These are phyloP conservation scores for Vireo altiloquus DNA, from an alignment of 2,113 vertebrate genomes.

Conservation along the genomic window DNA sequence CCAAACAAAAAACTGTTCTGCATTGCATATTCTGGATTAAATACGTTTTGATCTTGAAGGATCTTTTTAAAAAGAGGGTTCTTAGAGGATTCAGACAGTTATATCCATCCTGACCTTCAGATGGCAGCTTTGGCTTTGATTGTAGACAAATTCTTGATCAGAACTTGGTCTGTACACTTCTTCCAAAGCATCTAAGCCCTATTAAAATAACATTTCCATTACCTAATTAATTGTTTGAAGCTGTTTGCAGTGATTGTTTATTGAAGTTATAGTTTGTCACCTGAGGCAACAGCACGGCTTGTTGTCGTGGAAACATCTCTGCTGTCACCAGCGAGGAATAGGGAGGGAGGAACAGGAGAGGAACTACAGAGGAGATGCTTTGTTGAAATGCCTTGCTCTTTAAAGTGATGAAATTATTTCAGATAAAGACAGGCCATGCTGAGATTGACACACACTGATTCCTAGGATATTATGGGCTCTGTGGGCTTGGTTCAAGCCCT, in stretches of 20 bases:
- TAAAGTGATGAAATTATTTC: conserved; percentile 5
- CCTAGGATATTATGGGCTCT: neutral
- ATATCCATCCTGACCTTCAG: neutral
- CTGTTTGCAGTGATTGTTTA: conserved; percentile 32
- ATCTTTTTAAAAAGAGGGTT: neutral
- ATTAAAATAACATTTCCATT: conserved; percentile 48
- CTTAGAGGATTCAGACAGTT: neutral
- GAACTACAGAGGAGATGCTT: neutral
- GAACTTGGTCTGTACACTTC: neutral
- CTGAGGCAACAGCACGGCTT: conserved; percentile 31
- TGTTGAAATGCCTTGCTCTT: conserved; percentile 4
- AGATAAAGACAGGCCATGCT: neutral
- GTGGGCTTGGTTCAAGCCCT: neutral
- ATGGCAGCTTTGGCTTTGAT: neutral
- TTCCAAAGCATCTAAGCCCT: conserved; percentile 1
- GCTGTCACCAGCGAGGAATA: neutral
- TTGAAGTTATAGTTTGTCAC: conserved; percentile 53
- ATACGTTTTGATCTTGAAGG: neutral
- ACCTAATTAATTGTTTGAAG: conserved; percentile 45
- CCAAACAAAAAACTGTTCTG: neutral
- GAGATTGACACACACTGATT: neutral
- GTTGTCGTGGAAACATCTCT: conserved; percentile 57
- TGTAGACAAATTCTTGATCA: neutral
- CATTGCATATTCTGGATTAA: neutral
- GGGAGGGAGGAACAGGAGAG: neutral